Conservation (phyloP, 2,888 invertebrate species). For the Brachypalpus laphriformis region DNA sequence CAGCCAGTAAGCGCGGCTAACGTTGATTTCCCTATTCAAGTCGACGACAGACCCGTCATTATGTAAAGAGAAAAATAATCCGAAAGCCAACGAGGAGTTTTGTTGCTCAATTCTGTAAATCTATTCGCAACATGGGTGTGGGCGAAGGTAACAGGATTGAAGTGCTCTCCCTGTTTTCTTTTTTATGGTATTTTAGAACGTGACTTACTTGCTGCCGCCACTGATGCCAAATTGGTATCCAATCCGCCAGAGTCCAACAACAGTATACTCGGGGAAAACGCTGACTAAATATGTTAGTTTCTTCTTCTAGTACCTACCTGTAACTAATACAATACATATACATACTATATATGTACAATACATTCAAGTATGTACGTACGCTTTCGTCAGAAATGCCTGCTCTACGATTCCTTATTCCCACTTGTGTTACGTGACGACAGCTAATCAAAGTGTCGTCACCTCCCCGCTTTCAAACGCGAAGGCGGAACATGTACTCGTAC, state of each 20-base stretch:
- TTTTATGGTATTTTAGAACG: conserved; percentile 26
- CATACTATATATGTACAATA: not conserved
- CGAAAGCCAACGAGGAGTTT: not conserved
- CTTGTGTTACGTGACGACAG: conserved; percentile 36
- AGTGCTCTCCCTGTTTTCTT: not conserved
- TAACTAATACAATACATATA: too few relatives aligned
- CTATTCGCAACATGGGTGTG: conserved; percentile 18
- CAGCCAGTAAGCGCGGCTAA: conserved; percentile 1
- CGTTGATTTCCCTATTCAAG: conserved; percentile 24
- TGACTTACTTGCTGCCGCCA: not conserved
- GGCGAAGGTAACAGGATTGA: conserved; percentile 7
- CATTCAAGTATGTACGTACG: too few relatives aligned
- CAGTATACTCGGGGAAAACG: conserved; percentile 5
- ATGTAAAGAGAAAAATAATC: conserved; percentile 9
- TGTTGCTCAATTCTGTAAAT: conserved; percentile 29
- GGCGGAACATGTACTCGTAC: conserved; percentile 3
- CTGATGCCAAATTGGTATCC: not conserved
- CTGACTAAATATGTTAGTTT: conserved; percentile 20
- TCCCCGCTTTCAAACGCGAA: conserved; percentile 12
- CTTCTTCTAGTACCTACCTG: not conserved
- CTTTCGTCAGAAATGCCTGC: not conserved
- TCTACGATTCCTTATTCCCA: conserved; percentile 34
- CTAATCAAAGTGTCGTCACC: conserved; percentile 38
- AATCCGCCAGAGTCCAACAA: conserved; percentile 24
- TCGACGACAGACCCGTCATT: conserved; percentile 16